Evolutionary conservation across 2,113 vertebrate genomes (phyloP).

Genomic region (Stigmatopora nigra): DNA sequence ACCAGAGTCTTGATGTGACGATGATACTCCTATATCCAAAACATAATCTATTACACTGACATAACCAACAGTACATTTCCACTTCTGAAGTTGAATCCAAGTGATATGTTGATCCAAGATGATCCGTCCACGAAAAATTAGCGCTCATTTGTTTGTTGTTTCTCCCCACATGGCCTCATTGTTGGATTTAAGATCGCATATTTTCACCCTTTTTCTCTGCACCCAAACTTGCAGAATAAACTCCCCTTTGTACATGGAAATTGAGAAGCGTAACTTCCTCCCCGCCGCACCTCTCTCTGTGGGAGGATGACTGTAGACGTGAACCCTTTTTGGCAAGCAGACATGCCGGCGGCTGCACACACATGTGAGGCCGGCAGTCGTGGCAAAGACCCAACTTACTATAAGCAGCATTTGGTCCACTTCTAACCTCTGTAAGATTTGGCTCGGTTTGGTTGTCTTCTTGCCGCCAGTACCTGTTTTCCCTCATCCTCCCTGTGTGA

Average conservation of each 20-base stretch:
- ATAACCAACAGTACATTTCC: background rate
- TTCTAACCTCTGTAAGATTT: slow-evolving; percentile 55
- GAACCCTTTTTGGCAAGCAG: slow-evolving; percentile 58
- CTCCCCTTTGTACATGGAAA: slow-evolving; percentile 34
- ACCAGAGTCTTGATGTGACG: background rate
- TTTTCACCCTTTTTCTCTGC: slow-evolving; percentile 39
- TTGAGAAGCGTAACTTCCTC: slow-evolving; percentile 35
- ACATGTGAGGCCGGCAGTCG: slow-evolving; percentile 59
- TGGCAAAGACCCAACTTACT: slow-evolving; percentile 69
- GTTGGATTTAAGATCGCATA: slow-evolving; percentile 5
- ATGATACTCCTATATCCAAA: background rate
- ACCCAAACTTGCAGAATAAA: slow-evolving; percentile 53
- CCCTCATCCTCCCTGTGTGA: slow-evolving; percentile 42
- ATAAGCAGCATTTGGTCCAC: slow-evolving; percentile 62
- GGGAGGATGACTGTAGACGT: slow-evolving; percentile 55
- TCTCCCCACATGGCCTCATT: slow-evolving; percentile 11
- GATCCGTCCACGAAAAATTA: slow-evolving; percentile 11
- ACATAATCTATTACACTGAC: background rate
- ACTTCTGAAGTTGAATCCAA: background rate
- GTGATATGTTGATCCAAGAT: slow-evolving; percentile 12
- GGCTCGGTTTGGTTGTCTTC: slow-evolving; percentile 46
- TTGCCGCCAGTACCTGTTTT: slow-evolving; percentile 48
- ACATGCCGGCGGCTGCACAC: slow-evolving; percentile 56
- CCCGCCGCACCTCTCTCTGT: slow-evolving; percentile 32
- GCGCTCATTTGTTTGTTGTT: slow-evolving; percentile 16